Conservation (phyloP, 2,113 vertebrate species). For the Smithornis capensis region DNA sequence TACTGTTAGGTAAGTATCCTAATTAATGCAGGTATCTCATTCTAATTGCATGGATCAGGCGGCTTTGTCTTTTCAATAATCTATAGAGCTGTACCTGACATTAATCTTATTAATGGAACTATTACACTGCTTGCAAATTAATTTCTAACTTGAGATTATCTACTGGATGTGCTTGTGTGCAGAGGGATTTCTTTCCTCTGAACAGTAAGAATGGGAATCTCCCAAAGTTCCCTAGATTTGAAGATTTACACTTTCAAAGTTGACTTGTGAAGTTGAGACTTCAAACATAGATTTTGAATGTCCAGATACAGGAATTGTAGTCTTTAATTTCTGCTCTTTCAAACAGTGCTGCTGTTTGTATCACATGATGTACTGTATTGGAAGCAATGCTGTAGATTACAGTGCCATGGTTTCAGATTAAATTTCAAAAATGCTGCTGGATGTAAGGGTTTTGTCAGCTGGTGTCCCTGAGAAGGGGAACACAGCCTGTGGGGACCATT, state of each 20-base stretch:
- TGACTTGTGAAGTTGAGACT: not conserved
- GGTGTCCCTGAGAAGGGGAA: not conserved
- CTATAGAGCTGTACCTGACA: slow-evolving; percentile 16
- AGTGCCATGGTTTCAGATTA: not conserved
- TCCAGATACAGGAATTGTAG: not conserved
- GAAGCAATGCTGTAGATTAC: not conserved
- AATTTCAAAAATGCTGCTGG: not conserved
- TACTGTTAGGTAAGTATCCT: slow-evolving; percentile 44
- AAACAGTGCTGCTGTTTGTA: not conserved
- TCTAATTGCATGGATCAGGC: slow-evolving; percentile 47
- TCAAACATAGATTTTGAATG: not conserved
- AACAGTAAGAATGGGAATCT: not conserved
- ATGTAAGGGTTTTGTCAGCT: not conserved
- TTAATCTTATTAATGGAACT: slow-evolving; percentile 67
- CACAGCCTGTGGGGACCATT: not conserved
- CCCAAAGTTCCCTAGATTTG: not conserved
- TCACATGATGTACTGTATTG: not conserved
- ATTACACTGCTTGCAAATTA: slow-evolving; percentile 39
- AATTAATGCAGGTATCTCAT: slow-evolving; percentile 54
- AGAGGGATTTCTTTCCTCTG: not conserved
- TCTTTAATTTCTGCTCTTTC: not conserved
- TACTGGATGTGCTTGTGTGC: not conserved
- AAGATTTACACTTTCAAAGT: not conserved
- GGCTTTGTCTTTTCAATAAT: slow-evolving; percentile 55
- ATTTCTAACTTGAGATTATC: slow-evolving; percentile 20